Evolutionary conservation across 1,140 invertebrate species (phyloP), one percentile per base, ranked within the genome.

Genomic region (Drosophila persimilis): DNA sequence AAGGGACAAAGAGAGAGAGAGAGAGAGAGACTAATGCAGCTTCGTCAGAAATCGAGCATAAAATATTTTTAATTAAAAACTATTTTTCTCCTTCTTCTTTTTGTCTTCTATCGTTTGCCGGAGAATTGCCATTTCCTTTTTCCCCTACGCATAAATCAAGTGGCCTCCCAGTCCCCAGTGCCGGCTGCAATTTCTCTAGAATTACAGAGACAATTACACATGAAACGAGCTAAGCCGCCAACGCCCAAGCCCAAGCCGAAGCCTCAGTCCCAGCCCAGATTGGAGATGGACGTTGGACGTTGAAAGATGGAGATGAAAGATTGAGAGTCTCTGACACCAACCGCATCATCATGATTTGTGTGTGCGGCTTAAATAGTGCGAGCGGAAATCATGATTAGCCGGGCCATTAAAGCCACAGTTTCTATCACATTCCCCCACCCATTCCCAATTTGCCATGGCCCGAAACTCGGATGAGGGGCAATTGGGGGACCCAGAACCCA

Each of bases 11-110:
- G 15, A 15, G 15, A 17, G 17, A 17, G 17, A 9, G 2, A 15
- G 17, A 13, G 50, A 31, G 26, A 45, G 56, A 50, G 77, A 73
- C 79, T 78, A 83, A 83, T 78, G 74, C 79, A 80, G 63, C 58
- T 83, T 88, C 83, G 83, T 88, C 83, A 83, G 83, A 88, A 88
- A 88, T 88, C 83, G 83, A 88, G 78, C 83, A 88, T 88, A 88
- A 88, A 88, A 88, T 78, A 62, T 88, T 88, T 88, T 88, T 88
- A 79, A 88, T 79, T 88, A 73, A 88, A 86, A 88, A 88, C 64
- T 70, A 71, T 65, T 74, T 24, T 58, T 70, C 60, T 56, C 55
- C 29, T 71, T 43, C 26, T 26, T 43, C 35, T 22, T 22, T 17
- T n/a, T 3, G 9, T 22, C 39, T 20, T 8, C 41, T 17, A n/a